A percentile compares a stretch with the other conserved stretches of the same genome.
phyloP scores from a whole-genome alignment of 2,888 invertebrate species.

The Pseudoips prasinana region DNA sequence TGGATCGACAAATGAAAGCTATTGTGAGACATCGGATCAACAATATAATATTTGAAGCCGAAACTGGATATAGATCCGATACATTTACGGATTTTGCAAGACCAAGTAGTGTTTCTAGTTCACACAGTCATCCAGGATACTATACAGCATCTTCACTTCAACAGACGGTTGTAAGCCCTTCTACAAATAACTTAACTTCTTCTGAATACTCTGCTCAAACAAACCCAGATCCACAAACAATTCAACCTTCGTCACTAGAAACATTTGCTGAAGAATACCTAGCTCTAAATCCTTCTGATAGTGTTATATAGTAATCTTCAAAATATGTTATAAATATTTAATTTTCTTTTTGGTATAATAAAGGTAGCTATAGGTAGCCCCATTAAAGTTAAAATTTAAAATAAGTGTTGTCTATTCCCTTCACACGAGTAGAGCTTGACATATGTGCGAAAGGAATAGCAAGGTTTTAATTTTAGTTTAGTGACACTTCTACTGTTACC shows the following conservation, averaged over 20 bases:
- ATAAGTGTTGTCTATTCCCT: slow-evolving; percentile 8
- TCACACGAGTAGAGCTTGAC: slow-evolving; percentile 10
- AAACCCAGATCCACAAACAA: slow-evolving; percentile 8
- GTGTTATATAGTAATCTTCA: slow-evolving; percentile 7
- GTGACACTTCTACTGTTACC: slow-evolving; percentile 7
- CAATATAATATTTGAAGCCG: slow-evolving; percentile 26
- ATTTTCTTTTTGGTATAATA: slow-evolving; percentile 4
- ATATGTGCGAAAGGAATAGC: slow-evolving; percentile 8
- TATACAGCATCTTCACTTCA: slow-evolving; percentile 10
- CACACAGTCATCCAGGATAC: slow-evolving; percentile 17
- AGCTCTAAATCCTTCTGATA: slow-evolving; percentile 11
- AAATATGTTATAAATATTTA: slow-evolving; percentile 7
- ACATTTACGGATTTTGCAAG: slow-evolving; percentile 10
- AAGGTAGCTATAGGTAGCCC: slow-evolving; percentile 3
- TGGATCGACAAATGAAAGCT: slow-evolving; percentile 16
- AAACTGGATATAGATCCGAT: slow-evolving; percentile 17
- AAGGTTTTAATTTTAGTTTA: slow-evolving; percentile 9
- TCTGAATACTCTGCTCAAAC: slow-evolving; percentile 13
- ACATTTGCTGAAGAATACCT: slow-evolving; percentile 9
- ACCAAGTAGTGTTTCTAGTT: slow-evolving; percentile 9
- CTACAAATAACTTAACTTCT: slow-evolving; percentile 12
- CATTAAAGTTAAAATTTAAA: slow-evolving; percentile 8
- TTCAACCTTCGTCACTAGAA: slow-evolving; percentile 9
- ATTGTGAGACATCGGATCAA: slow-evolving; percentile 25
- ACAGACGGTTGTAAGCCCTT: slow-evolving; percentile 6